Evolutionary conservation across 2,888 invertebrate species (phyloP).

Genomic region (Pachydiplax longipennis): DNA sequence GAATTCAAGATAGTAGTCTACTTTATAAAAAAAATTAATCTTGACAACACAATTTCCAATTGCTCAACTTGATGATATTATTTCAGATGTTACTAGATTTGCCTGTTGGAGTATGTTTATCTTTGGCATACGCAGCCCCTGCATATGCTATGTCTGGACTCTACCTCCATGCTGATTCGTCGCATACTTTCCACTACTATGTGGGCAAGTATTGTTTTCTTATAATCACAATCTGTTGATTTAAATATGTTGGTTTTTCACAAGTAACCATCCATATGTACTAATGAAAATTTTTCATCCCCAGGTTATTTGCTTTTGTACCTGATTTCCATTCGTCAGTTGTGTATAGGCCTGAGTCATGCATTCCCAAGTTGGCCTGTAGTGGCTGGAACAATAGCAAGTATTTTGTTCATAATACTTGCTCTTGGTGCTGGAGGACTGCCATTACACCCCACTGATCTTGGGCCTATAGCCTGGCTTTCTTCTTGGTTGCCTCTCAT

Average conservation of each 20-base stretch:
- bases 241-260: background rate
- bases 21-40: no score
- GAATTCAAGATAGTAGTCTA: no score
- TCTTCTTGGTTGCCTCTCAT: constrained; percentile 43
- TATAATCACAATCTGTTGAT: background rate
- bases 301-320: constrained; percentile 28
- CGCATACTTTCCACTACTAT: constrained; percentile 37
- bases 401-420: background rate
- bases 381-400: constrained; percentile 32
- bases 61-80: background rate
- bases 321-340: constrained; percentile 32
- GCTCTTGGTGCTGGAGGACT: constrained; percentile 12
- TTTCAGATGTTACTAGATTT: constrained; percentile 79
- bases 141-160: constrained; percentile 86
- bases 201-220: background rate
- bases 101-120: constrained; percentile 79
- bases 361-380: constrained; percentile 42
- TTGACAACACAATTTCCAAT: no score
- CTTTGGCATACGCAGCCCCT: constrained; percentile 85
- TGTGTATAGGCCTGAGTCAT: constrained; percentile 30
- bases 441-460: constrained; percentile 43
- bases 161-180: constrained; percentile 20
- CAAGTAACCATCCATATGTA: no score
- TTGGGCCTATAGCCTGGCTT: constrained; percentile 19
- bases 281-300: background rate